Evolutionary conservation across 2,113 vertebrate species (phyloP).

Genomic region (Corythoichthys intestinalis): DNA sequence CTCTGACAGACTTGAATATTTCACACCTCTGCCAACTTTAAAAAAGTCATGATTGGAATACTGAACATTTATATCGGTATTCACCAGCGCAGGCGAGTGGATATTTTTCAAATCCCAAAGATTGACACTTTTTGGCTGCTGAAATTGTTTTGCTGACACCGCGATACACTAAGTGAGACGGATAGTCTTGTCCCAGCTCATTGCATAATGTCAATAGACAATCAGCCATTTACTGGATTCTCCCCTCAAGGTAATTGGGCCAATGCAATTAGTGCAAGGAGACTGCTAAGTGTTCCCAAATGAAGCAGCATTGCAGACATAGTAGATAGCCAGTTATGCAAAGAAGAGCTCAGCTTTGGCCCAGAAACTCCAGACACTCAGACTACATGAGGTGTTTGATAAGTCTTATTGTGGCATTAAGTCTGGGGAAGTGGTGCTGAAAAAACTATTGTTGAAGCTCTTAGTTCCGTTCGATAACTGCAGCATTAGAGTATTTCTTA

Average conservation of each 20-base stretch:
- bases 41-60: slow-evolving; percentile 54
- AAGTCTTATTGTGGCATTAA: slow-evolving; percentile 15
- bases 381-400: slow-evolving; percentile 37
- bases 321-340: slow-evolving; percentile 47
- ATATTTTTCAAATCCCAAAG: slow-evolving; percentile 19
- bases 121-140: slow-evolving; percentile 38
- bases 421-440: background rate
- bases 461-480: background rate
- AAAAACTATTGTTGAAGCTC: background rate
- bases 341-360: slow-evolving; percentile 37
- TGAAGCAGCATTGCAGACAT: slow-evolving; percentile 36
- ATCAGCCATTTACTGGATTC: slow-evolving; percentile 70
- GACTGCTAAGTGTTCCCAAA: slow-evolving; percentile 70
- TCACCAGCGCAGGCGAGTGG: slow-evolving; percentile 15
- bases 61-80: slow-evolving; percentile 31
- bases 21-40: slow-evolving; percentile 46
- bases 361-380: slow-evolving; percentile 22
- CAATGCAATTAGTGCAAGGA: slow-evolving; percentile 65
- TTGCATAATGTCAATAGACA: slow-evolving; percentile 75
- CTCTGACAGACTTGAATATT: slow-evolving; percentile 42
- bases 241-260: slow-evolving; percentile 69
- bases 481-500: background rate
- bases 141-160: slow-evolving; percentile 43
- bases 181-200: slow-evolving; percentile 64
- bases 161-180: slow-evolving; percentile 56